phyloP scores from a whole-genome alignment of 2,888 invertebrate genomes.

The Trichopoda pennipes region DNA sequence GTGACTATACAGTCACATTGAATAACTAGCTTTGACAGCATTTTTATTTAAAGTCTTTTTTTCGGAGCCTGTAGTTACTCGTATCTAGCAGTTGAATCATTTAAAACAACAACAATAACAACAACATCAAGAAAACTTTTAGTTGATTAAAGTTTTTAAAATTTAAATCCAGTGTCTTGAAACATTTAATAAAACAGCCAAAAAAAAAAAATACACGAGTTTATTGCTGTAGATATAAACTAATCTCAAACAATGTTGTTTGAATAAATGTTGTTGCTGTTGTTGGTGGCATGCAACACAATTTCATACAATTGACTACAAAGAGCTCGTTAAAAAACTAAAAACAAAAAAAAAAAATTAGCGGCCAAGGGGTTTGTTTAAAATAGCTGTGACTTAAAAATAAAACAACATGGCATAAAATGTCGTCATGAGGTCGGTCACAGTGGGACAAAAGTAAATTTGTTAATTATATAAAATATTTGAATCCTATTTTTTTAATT shows the following conservation, averaged over 20 bases:
- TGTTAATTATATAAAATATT: background rate
- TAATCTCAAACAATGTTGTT: slow-evolving; percentile 38
- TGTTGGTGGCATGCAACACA: slow-evolving; percentile 55
- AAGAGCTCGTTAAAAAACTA: slow-evolving; percentile 28
- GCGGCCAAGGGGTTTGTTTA: slow-evolving; percentile 62
- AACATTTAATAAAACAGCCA: slow-evolving; percentile 7
- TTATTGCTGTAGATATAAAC: slow-evolving; percentile 19
- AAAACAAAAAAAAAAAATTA: slow-evolving; percentile 23
- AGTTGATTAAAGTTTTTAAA: slow-evolving; percentile 10
- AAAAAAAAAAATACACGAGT: slow-evolving; percentile 32
- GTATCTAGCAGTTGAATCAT: slow-evolving; percentile 28
- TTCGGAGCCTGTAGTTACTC: background rate
- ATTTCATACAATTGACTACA: slow-evolving; percentile 37
- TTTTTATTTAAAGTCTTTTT: background rate
- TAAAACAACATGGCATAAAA: background rate
- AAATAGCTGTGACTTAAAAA: slow-evolving; percentile 37
- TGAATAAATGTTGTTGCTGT: slow-evolving; percentile 23
- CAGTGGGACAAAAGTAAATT: slow-evolving; percentile 4
- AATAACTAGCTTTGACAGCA: slow-evolving; percentile 20
- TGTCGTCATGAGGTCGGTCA: background rate
- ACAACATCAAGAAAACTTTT: slow-evolving; percentile 14
- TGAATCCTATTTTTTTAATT: no score
- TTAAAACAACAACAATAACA: background rate
- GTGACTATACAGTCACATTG: background rate
- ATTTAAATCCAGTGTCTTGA: background rate